phyloP scores from a whole-genome alignment of 2,113 vertebrate species.

The Monopterus albus region DNA sequence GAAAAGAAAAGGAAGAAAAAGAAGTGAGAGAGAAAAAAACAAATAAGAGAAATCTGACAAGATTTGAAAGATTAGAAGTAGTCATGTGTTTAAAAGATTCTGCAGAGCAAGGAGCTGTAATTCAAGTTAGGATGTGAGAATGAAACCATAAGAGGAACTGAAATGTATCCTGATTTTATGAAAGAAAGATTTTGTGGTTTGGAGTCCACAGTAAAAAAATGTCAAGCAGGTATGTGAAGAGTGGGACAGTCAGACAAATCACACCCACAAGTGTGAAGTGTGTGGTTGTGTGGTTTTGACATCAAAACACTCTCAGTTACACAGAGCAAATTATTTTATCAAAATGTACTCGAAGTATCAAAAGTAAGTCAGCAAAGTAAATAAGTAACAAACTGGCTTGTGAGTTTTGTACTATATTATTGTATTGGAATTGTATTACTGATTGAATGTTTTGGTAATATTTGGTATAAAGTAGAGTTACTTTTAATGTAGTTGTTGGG shows the following conservation, averaged over 20 bases:
- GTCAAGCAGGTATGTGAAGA: background rate
- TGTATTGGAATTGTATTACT: too few relatives aligned
- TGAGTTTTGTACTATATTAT: too few relatives aligned
- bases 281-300: background rate
- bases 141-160: constrained; percentile 24
- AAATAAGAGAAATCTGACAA: constrained; percentile 22
- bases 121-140: background rate
- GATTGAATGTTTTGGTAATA: too few relatives aligned
- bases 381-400: too few relatives aligned
- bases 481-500: too few relatives aligned
- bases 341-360: background rate
- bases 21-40: too few relatives aligned
- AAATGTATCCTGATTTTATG: background rate
- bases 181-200: background rate
- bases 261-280: background rate
- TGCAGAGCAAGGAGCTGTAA: background rate
- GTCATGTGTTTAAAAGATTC: background rate
- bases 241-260: background rate
- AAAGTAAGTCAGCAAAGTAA: too few relatives aligned
- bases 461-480: too few relatives aligned
- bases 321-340: too few relatives aligned
- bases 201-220: background rate
- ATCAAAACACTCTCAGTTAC: too few relatives aligned
- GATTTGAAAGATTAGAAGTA: background rate
- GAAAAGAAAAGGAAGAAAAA: constrained; percentile 37